These are phyloP conservation scores for Paragorgia papillata DNA, from an alignment of 92 coral and sea anemone species.

Conservation along the genomic window DNA sequence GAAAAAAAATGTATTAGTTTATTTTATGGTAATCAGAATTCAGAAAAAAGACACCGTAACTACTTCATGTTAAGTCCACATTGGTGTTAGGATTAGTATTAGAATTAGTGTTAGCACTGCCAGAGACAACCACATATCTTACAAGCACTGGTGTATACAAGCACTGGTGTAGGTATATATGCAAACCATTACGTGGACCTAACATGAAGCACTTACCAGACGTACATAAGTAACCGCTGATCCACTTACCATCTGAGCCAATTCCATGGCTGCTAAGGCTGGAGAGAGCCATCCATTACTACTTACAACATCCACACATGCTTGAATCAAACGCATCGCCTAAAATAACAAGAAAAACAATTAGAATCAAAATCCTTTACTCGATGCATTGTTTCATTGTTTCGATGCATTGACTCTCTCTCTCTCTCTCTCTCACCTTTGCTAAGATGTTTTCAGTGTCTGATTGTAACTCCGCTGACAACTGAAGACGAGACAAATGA, in stretches of 20 bases:
- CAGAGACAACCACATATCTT: no score
- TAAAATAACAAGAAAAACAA: constrained; percentile 10
- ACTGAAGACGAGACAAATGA: constrained; percentile 92
- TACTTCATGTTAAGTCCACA: no score
- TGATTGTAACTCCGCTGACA: constrained; percentile 97
- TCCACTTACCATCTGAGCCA: constrained; percentile 92
- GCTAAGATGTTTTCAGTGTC: constrained; percentile 91
- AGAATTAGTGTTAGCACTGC: no score
- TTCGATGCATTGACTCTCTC: no score
- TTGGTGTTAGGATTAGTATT: no score
- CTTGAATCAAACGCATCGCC: constrained; percentile 99
- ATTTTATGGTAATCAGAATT: no score
- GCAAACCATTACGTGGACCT: no score
- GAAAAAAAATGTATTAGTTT: background rate
- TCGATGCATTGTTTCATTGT: background rate
- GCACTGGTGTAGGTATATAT: no score
- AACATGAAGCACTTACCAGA: no score
- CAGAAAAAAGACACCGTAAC: no score
- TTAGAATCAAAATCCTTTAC: background rate
- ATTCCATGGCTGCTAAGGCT: constrained; percentile 98
- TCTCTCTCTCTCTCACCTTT: constrained; percentile 83
- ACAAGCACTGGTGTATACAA: no score
- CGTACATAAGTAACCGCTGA: background rate
- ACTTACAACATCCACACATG: constrained; percentile 97
- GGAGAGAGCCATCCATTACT: constrained; percentile 99